These are phyloP conservation scores for Poeciliopsis turneri DNA, from an alignment of 2,797 vertebrate species.

Conservation along the genomic window DNA sequence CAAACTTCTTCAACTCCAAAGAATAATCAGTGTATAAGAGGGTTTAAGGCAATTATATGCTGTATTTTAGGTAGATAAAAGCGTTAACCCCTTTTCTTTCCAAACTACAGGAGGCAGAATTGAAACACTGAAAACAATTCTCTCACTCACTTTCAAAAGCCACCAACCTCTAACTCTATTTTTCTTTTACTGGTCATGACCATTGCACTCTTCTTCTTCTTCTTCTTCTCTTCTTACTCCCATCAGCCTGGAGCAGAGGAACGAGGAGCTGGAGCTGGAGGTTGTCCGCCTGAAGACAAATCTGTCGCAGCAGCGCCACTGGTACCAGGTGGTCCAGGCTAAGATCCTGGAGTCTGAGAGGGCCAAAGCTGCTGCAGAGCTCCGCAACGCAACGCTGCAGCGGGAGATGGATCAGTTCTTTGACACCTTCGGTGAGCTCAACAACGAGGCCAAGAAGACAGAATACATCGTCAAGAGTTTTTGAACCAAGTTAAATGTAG, in stretches of 20 bases:
- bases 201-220: neutral
- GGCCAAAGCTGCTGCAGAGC: slow-evolving; percentile 71
- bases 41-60: neutral
- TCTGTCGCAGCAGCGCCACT: slow-evolving; percentile 76
- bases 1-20: neutral
- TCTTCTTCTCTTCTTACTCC: neutral
- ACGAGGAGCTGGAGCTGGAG: slow-evolving; percentile 73
- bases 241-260: slow-evolving; percentile 80
- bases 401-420: slow-evolving; percentile 84
- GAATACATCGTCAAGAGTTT: slow-evolving; percentile 82
- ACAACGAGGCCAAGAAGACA: slow-evolving; percentile 80
- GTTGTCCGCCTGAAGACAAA: slow-evolving; percentile 72
- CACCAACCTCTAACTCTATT: too few relatives aligned
- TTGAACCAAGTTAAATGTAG: slow-evolving; percentile 45
- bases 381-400: slow-evolving; percentile 76
- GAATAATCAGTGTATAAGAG: neutral
- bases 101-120: neutral
- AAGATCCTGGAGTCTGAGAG: slow-evolving; percentile 74
- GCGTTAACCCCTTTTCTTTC: neutral
- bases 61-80: neutral
- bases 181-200: neutral
- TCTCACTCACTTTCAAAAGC: neutral
- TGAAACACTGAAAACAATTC: neutral
- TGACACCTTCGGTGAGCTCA: slow-evolving; percentile 82
- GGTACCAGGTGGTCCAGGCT: slow-evolving; percentile 71